Conservation (phyloP, 2,888 invertebrate genomes). For the Ochlodes sylvanus region DNA sequence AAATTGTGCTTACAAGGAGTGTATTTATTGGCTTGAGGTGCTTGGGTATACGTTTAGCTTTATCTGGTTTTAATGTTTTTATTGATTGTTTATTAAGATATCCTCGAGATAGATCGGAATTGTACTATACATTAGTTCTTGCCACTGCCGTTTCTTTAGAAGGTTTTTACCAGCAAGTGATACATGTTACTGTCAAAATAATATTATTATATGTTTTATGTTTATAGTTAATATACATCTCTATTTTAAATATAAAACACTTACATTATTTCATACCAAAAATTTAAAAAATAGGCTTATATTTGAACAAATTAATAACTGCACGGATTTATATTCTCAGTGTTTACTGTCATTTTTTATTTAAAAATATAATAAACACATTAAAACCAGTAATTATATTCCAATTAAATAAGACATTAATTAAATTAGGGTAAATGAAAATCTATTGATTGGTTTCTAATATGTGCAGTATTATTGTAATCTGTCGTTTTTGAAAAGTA, state of each 20-base stretch:
- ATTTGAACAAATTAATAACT: neutral
- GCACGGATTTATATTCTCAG: neutral
- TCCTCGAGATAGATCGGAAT: neutral
- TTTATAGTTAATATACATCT: too few relatives aligned
- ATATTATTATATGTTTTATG: too few relatives aligned
- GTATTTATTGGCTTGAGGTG: constrained; percentile 78
- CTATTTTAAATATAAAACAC: too few relatives aligned
- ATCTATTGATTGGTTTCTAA: constrained; percentile 47
- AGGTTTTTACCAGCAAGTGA: too few relatives aligned
- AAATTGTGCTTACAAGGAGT: constrained; percentile 65
- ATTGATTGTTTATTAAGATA: constrained; percentile 3
- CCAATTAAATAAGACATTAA: constrained; percentile 52
- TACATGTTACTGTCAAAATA: too few relatives aligned
- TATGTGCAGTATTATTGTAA: constrained; percentile 54
- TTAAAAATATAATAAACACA: constrained; percentile 12
- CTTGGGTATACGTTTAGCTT: constrained; percentile 72
- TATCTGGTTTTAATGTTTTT: constrained; percentile 58
- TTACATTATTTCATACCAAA: too few relatives aligned
- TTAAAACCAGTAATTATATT: constrained; percentile 58
- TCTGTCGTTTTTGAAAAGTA: constrained; percentile 39
- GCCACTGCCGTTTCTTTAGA: too few relatives aligned
- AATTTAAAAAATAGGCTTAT: neutral
- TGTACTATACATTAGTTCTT: neutral
- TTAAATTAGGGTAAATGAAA: constrained; percentile 42
- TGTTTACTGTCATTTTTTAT: neutral